A percentile compares a stretch with the other conserved stretches of the same genome.
These are phyloP conservation scores for Dreissena rostriformis DNA, from an alignment of 1,140 invertebrate species.

Conservation along the genomic window DNA sequence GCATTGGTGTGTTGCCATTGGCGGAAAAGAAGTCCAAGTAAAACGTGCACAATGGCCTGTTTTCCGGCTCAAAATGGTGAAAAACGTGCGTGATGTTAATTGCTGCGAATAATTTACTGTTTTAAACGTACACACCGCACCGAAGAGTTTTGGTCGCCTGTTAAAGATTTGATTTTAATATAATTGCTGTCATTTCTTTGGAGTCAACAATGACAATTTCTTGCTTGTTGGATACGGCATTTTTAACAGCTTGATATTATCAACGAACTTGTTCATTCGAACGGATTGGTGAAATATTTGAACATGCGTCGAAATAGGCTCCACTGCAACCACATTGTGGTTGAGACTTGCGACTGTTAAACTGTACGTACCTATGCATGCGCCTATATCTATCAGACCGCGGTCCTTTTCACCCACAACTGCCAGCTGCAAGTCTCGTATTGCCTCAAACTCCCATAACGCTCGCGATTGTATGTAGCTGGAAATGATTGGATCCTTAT, in stretches of 20 bases:
- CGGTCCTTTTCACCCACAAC: not conserved
- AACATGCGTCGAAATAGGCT: conserved; percentile 13
- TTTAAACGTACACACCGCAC: not conserved
- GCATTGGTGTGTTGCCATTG: not conserved
- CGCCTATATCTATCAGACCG: conserved; percentile 33
- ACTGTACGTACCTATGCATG: conserved; percentile 27
- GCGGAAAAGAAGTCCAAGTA: not conserved
- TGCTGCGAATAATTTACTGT: not conserved
- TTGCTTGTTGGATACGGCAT: conserved; percentile 7
- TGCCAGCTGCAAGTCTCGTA: conserved; percentile 14
- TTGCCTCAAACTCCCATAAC: conserved; percentile 17
- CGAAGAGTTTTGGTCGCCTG: not conserved
- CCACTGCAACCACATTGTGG: conserved; percentile 18
- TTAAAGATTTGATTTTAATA: not conserved
- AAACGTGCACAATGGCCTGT: not conserved
- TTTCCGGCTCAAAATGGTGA: not conserved
- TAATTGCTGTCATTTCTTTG: not conserved
- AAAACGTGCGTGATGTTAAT: not conserved
- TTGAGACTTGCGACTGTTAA: conserved; percentile 16
- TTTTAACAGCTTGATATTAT: conserved; percentile 2
- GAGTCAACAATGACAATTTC: not conserved
- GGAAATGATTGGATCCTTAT: conserved; percentile 18
- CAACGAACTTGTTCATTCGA: conserved; percentile 5
- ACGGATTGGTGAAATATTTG: conserved; percentile 26
- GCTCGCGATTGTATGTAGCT: not conserved